Conservation (phyloP, 2,888 invertebrate genomes). For the Antitype chi region DNA sequence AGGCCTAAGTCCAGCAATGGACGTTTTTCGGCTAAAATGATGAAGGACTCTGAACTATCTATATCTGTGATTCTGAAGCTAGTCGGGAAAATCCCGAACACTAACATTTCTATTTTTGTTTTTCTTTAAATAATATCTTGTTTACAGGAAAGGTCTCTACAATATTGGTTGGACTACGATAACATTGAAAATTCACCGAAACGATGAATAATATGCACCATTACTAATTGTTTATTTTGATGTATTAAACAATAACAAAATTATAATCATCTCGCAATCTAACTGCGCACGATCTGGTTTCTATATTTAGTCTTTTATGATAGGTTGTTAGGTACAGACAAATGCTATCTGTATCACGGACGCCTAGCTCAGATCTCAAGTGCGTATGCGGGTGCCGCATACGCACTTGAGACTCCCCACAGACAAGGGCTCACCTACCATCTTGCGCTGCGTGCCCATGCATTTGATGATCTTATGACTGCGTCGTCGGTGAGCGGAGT, state of each 20-base stretch:
- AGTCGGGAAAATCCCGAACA: not conserved
- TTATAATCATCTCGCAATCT: slow-evolving; percentile 1
- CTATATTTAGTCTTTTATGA: not conserved
- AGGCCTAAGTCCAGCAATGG: no score
- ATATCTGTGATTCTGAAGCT: no score
- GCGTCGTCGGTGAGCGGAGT: no score
- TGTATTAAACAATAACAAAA: slow-evolving; percentile 27
- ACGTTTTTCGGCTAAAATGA: no score
- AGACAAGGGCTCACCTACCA: no score
- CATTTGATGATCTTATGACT: no score
- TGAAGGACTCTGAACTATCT: no score
- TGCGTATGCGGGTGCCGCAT: no score
- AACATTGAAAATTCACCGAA: slow-evolving; percentile 14
- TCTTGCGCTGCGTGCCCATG: no score
- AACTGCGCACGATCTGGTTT: slow-evolving; percentile 10
- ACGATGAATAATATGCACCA: slow-evolving; percentile 1
- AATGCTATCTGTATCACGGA: no score
- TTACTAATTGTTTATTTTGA: slow-evolving; percentile 23
- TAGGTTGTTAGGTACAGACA: not conserved
- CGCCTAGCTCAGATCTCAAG: no score
- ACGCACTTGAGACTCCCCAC: no score
- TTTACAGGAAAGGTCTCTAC: slow-evolving; percentile 12
- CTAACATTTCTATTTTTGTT: not conserved
- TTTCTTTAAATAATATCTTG: not conserved
- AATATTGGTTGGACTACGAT: slow-evolving; percentile 1